Evolutionary conservation across 2,888 invertebrate genomes (phyloP).

Genomic region (Cheilosia soror): DNA sequence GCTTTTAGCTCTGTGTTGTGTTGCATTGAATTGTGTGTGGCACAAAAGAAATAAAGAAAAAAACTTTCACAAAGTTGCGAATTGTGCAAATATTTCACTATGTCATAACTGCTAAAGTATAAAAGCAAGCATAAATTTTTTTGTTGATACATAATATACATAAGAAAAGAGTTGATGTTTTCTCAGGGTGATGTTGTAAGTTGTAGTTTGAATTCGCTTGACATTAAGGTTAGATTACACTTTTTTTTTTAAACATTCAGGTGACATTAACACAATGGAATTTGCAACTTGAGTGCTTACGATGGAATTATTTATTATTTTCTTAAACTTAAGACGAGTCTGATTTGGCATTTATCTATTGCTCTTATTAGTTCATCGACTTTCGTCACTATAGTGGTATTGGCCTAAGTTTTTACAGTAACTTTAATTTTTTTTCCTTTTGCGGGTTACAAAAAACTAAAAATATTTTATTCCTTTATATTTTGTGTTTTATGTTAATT

Average conservation of each 20-base stretch:
- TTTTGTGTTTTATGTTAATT: too few relatives aligned
- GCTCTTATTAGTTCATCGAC: too few relatives aligned
- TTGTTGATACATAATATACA: not conserved
- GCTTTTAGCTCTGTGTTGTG: slow-evolving; percentile 14
- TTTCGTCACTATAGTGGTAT: too few relatives aligned
- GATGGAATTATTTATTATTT: too few relatives aligned
- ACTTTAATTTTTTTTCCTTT: too few relatives aligned
- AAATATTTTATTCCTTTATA: too few relatives aligned
- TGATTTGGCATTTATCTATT: too few relatives aligned
- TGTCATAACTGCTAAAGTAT: slow-evolving; percentile 30
- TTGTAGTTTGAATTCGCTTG: not conserved
- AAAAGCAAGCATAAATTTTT: slow-evolving; percentile 29
- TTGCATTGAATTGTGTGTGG: slow-evolving; percentile 31
- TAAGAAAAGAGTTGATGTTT: slow-evolving; percentile 10
- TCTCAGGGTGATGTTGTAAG: slow-evolving; percentile 20
- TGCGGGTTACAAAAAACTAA: too few relatives aligned
- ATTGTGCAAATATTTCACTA: slow-evolving; percentile 58
- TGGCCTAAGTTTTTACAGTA: too few relatives aligned
- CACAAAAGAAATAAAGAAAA: slow-evolving; percentile 19
- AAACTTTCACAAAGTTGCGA: slow-evolving; percentile 65
- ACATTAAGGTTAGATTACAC: slow-evolving; percentile 2
- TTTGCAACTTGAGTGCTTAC: not conserved
- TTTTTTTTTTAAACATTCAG: not conserved
- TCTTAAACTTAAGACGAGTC: too few relatives aligned
- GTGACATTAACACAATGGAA: not conserved